Evolutionary conservation across 2,113 vertebrate species (phyloP).

Genomic region (Penelope pileata): DNA sequence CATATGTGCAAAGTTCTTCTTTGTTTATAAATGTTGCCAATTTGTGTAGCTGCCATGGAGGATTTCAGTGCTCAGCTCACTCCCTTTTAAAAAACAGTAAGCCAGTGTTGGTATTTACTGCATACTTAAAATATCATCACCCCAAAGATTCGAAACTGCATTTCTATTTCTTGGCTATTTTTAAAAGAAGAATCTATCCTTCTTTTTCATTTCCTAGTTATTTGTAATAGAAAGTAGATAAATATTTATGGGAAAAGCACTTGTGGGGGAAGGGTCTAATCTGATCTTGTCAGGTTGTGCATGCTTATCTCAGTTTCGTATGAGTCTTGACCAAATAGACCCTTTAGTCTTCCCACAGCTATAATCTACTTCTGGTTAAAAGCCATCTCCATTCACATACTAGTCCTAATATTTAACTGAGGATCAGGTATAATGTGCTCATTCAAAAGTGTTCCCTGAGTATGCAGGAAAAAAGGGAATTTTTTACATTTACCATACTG

Average conservation of each 20-base stretch:
- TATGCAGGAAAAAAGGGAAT: background rate
- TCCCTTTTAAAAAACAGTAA: constrained; percentile 5
- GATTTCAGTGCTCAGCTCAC: constrained; percentile 32
- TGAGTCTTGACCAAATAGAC: constrained; percentile 68
- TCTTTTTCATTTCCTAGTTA: constrained; percentile 53
- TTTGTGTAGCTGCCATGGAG: background rate
- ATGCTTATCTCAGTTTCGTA: constrained; percentile 65
- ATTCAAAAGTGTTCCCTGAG: constrained; percentile 43
- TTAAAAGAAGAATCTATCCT: background rate
- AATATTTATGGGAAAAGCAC: constrained; percentile 63
- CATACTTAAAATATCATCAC: constrained; percentile 8
- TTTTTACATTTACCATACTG: background rate
- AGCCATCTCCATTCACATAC: constrained; percentile 56
- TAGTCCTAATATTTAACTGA: constrained; percentile 50
- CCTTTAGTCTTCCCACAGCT: constrained; percentile 51
- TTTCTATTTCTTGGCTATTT: constrained; percentile 20
- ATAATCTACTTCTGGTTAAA: constrained; percentile 69
- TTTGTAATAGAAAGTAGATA: constrained; percentile 62
- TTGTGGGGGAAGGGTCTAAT: constrained; percentile 63
- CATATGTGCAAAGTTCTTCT: constrained; percentile 17
- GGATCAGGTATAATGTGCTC: constrained; percentile 50
- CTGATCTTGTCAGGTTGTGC: constrained; percentile 68
- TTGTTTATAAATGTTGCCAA: background rate
- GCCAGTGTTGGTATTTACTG: constrained; percentile 37
- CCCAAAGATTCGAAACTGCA: background rate